Conservation (phyloP, 2,113 vertebrate species). For the Syngnathus typhle region DNA sequence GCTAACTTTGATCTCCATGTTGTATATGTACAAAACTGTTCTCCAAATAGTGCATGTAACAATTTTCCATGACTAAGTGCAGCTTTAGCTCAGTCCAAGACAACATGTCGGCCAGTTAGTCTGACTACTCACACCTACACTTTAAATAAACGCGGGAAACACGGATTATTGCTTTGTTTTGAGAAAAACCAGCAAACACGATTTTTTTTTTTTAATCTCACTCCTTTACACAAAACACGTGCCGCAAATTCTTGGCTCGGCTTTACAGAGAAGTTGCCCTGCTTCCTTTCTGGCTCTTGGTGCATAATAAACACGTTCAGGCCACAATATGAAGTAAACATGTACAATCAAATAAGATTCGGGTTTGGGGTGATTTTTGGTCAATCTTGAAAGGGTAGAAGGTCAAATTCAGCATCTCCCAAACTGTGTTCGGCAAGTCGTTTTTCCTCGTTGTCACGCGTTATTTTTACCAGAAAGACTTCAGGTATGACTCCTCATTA, state of each 20-base stretch:
- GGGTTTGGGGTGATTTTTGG: background rate
- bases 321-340: background rate
- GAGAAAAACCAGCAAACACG: conserved; percentile 17
- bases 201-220: background rate
- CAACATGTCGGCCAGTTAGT: background rate
- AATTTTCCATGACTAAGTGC: conserved; percentile 23
- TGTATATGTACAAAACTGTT: background rate
- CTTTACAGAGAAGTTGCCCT: conserved; percentile 37
- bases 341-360: background rate
- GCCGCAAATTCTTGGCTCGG: conserved; percentile 44
- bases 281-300: conserved; percentile 33
- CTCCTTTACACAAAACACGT: conserved; percentile 10
- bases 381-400: background rate
- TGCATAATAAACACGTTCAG: conserved; percentile 30
- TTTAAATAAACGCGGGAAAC: conserved; percentile 27
- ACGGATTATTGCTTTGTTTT: conserved; percentile 22
- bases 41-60: background rate
- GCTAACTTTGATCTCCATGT: background rate
- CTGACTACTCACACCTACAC: conserved; percentile 25
- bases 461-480: background rate
- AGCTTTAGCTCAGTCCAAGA: conserved; percentile 4
- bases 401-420: background rate
- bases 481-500: background rate
- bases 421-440: background rate
- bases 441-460: background rate